Evolutionary conservation across 2,113 vertebrate genomes (phyloP).

Genomic region (Oreochromis aureus): DNA sequence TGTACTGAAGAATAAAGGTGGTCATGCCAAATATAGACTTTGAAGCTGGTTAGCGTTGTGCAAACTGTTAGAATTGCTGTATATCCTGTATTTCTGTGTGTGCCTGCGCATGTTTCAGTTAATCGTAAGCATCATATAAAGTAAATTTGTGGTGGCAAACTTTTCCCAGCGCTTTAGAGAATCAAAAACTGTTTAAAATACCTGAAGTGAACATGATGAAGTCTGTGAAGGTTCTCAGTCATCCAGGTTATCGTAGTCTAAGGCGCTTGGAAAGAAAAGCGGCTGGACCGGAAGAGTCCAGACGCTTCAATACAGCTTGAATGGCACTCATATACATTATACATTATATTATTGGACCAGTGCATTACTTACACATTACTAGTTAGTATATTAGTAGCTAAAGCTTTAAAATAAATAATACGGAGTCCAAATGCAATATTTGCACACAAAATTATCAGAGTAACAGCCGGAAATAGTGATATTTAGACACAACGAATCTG

Average conservation of each 20-base stretch:
- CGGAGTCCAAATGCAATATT: not conserved
- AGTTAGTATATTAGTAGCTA: not conserved
- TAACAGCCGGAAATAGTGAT: not conserved
- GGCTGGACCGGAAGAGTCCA: not conserved
- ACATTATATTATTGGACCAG: not conserved
- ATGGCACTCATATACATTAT: too few relatives aligned
- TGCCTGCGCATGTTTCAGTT: not conserved
- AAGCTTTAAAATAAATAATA: not conserved
- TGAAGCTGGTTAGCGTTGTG: not conserved
- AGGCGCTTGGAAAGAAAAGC: not conserved
- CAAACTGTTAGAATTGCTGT: not conserved
- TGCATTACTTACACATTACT: not conserved
- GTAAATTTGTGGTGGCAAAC: not conserved
- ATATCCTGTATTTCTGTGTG: not conserved
- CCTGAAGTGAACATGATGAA: not conserved
- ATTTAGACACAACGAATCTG: not conserved
- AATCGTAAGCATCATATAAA: not conserved
- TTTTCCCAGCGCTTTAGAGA: not conserved
- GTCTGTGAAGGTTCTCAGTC: not conserved
- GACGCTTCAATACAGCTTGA: not conserved
- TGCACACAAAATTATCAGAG: not conserved
- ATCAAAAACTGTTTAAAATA: not conserved
- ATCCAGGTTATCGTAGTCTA: not conserved
- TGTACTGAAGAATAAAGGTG: not conserved
- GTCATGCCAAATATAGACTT: not conserved